Conservation (phyloP, 1,140 invertebrate species). For the Brachionus plicatilis region DNA sequence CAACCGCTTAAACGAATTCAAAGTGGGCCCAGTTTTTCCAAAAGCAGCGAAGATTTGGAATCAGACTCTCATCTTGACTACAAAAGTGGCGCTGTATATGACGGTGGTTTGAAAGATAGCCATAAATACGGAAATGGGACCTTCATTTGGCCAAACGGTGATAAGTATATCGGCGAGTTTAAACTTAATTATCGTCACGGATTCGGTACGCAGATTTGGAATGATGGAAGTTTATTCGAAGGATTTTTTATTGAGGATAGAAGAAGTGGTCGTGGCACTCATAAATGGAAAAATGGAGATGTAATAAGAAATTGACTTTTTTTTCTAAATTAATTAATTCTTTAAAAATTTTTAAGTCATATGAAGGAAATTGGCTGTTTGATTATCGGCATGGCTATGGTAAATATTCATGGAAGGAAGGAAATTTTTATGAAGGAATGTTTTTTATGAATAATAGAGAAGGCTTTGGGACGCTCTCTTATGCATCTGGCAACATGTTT, state of each 20-base stretch:
- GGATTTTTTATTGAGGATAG: slow-evolving; percentile 51
- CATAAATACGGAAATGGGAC: slow-evolving; percentile 48
- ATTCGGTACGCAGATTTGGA: slow-evolving; percentile 52
- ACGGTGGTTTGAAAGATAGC: slow-evolving; percentile 46
- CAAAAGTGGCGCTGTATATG: slow-evolving; percentile 51
- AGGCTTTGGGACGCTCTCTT: slow-evolving; percentile 51
- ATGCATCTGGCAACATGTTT: slow-evolving; percentile 51
- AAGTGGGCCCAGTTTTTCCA: neutral
- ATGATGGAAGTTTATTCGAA: slow-evolving; percentile 50
- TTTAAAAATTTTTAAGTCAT: slow-evolving; percentile 46
- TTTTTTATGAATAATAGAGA: slow-evolving; percentile 55
- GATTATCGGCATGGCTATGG: slow-evolving; percentile 53
- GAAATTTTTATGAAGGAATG: slow-evolving; percentile 48
- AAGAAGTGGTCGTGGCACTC: slow-evolving; percentile 49
- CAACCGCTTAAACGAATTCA: neutral
- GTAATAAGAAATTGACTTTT: slow-evolving; percentile 37
- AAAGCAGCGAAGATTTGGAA: neutral
- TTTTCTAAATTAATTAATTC: neutral
- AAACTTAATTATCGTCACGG: slow-evolving; percentile 49
- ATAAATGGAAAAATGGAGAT: slow-evolving; percentile 47
- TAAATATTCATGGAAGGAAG: slow-evolving; percentile 50
- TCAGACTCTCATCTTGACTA: slow-evolving; percentile 43
- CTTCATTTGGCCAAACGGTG: slow-evolving; percentile 54
- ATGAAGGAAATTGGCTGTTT: slow-evolving; percentile 51
- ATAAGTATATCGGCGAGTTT: slow-evolving; percentile 52